phyloP scores from a whole-genome alignment of 2,888 invertebrate species.

The Mylabris sibirica region DNA sequence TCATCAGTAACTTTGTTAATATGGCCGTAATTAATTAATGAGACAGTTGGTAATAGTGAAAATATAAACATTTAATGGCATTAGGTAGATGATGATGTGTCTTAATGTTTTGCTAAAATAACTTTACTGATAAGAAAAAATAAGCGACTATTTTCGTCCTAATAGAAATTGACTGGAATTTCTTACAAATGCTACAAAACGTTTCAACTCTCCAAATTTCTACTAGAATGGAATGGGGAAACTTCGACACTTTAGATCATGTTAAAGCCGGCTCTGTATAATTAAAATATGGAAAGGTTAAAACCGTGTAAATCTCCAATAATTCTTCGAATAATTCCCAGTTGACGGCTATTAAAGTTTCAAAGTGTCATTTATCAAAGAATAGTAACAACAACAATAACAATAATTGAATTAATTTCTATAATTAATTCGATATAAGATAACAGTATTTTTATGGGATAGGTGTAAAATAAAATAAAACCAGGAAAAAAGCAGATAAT shows the following conservation, averaged over 20 bases:
- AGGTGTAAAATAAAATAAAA: not conserved
- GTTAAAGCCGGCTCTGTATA: not conserved
- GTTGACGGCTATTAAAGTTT: not conserved
- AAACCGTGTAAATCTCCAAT: not conserved
- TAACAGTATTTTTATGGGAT: not conserved
- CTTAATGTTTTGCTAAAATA: no score
- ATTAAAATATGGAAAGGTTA: constrained; percentile 4
- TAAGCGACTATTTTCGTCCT: no score
- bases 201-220: no score
- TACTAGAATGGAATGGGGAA: no score
- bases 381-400: not conserved
- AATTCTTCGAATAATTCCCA: not conserved
- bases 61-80: no score
- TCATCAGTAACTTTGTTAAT: not conserved
- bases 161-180: no score
- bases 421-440: not conserved
- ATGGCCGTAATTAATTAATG: no score
- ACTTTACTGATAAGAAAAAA: no score
- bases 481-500: not conserved
- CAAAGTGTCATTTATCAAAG: not conserved
- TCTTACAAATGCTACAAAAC: no score
- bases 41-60: no score
- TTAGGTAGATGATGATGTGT: no score
- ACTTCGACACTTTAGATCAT: not conserved
- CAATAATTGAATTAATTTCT: not conserved